A percentile compares a stretch with the other conserved stretches of the same genome.
Evolutionary conservation across 2,113 vertebrate species (phyloP).

Genomic region (Pachypanchax playfairii): DNA sequence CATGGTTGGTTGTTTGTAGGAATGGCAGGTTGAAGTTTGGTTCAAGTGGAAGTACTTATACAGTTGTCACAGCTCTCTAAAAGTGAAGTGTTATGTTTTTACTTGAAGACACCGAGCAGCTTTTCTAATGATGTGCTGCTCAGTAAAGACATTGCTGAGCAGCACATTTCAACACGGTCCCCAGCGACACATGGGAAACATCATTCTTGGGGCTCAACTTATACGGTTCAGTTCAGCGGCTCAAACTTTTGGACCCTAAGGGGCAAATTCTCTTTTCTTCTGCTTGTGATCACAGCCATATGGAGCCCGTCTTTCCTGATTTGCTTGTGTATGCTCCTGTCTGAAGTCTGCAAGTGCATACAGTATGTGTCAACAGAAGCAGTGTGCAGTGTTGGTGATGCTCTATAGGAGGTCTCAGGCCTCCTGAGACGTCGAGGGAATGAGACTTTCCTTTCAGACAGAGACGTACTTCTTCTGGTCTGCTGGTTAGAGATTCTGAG

Average conservation of each 20-base stretch:
- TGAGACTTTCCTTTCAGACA: slow-evolving; percentile 54
- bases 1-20: slow-evolving; percentile 8
- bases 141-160: not conserved
- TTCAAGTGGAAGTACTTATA: slow-evolving; percentile 33
- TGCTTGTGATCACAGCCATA: slow-evolving; percentile 47
- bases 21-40: slow-evolving; percentile 37
- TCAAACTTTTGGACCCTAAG: slow-evolving; percentile 14
- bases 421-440: slow-evolving; percentile 31
- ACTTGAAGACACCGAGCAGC: not conserved
- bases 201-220: slow-evolving; percentile 22
- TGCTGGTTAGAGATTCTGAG: slow-evolving; percentile 10
- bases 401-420: slow-evolving; percentile 18
- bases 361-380: slow-evolving; percentile 46
- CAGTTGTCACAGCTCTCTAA: not conserved
- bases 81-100: not conserved
- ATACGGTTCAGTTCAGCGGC: slow-evolving; percentile 31
- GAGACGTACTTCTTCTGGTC: slow-evolving; percentile 4
- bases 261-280: slow-evolving; percentile 29
- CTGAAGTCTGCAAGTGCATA: slow-evolving; percentile 12
- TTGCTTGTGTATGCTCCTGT: slow-evolving; percentile 10
- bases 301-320: slow-evolving; percentile 34
- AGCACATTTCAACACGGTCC: slow-evolving; percentile 9
- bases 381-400: not conserved
- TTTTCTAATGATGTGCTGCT: slow-evolving; percentile 10
- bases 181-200: slow-evolving; percentile 28